phyloP scores from a whole-genome alignment of 2,888 invertebrate genomes.

The Portevinia maculata region DNA sequence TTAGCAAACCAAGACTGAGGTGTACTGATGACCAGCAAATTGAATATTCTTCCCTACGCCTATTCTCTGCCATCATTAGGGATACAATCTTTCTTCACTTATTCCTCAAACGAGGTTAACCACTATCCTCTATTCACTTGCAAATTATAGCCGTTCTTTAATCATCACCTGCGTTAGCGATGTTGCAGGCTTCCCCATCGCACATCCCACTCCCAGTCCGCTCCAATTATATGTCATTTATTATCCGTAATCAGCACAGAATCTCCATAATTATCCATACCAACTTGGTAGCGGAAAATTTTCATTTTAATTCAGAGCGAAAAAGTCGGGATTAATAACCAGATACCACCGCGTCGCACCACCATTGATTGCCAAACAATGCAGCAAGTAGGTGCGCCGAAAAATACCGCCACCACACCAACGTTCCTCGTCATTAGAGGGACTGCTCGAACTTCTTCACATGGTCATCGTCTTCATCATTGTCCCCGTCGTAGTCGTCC shows the following conservation, averaged over 20 bases:
- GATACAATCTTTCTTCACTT: conserved; percentile 20
- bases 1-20: too few species aligned
- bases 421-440: conserved; percentile 29
- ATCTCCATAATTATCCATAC: conserved; percentile 72
- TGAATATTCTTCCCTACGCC: neutral
- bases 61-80: conserved; percentile 22
- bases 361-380: conserved; percentile 27
- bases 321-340: conserved; percentile 43
- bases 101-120: conserved; percentile 39
- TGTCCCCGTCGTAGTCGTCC: conserved; percentile 21
- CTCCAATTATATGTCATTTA: conserved; percentile 73
- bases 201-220: conserved; percentile 55
- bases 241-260: conserved; percentile 71
- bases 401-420: conserved; percentile 32
- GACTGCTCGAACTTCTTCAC: conserved; percentile 44
- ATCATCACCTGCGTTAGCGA: conserved; percentile 34
- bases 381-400: conserved; percentile 24
- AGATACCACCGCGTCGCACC: conserved; percentile 20
- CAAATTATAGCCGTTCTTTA: conserved; percentile 48
- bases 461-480: conserved; percentile 58
- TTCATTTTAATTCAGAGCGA: conserved; percentile 61
- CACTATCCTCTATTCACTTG: conserved; percentile 34
- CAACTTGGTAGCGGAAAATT: conserved; percentile 49
- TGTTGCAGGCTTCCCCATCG: conserved; percentile 7
- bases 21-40: neutral